Percentiles rank a stretch among this genome's conserved stretches.
These are phyloP conservation scores for Camarhynchus parvulus DNA, from an alignment of 2,113 vertebrate species.

Conservation along the genomic window DNA sequence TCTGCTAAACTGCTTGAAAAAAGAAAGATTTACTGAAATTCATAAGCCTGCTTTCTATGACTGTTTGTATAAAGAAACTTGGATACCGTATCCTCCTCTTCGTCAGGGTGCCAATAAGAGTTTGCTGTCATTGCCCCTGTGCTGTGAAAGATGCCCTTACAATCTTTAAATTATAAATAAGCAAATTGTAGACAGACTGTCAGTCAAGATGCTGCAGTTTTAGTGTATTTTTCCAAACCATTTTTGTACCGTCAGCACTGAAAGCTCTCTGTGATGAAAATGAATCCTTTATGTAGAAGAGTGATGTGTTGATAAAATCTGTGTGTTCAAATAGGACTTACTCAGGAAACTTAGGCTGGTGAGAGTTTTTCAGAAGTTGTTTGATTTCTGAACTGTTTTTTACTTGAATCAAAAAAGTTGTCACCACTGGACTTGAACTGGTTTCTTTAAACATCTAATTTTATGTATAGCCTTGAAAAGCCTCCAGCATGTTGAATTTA, in stretches of 20 bases:
- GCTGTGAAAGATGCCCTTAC: not conserved
- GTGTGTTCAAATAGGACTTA: not conserved
- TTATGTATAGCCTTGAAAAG: not conserved
- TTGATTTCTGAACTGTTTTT: not conserved
- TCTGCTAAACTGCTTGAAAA: not conserved
- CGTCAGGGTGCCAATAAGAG: rapidly evolving
- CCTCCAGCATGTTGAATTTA: not conserved
- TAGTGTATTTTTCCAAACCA: not conserved
- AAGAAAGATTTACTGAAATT: not conserved
- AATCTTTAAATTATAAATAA: not conserved
- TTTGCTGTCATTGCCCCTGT: not conserved
- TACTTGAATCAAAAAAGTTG: not conserved
- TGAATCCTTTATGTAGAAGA: not conserved
- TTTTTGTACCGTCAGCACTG: not conserved
- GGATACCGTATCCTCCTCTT: not conserved
- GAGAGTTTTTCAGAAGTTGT: not conserved
- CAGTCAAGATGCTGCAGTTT: not conserved
- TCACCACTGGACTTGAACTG: not conserved
- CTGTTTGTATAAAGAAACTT: not conserved
- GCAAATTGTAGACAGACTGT: not conserved
- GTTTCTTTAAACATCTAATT: not conserved
- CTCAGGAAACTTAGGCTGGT: not conserved
- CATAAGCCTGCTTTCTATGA: not conserved
- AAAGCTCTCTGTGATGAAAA: not conserved
- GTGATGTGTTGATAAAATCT: not conserved